Conservation (phyloP, 2,888 invertebrate genomes). For the Frankliniella fusca region DNA sequence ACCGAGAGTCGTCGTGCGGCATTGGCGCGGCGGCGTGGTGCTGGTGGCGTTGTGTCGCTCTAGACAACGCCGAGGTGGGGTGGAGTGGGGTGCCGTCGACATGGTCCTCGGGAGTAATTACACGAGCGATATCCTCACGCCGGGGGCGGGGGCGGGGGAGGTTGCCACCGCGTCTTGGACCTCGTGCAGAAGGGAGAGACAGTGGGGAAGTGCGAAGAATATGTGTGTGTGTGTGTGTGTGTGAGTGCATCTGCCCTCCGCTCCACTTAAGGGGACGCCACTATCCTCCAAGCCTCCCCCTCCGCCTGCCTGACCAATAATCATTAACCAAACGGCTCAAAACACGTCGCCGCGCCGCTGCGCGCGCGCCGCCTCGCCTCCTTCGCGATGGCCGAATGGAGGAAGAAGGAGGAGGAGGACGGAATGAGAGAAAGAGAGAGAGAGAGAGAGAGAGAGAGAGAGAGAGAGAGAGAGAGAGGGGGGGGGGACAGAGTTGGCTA, state of each 20-base stretch:
- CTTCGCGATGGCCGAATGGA: neutral
- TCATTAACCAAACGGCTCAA: constrained; percentile 16
- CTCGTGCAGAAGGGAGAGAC: neutral
- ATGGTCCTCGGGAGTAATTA: neutral
- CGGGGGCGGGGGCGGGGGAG: neutral
- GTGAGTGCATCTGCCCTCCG: constrained; percentile 3
- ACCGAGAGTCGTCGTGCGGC: no score
- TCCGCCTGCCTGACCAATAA: neutral
- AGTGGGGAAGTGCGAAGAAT: neutral
- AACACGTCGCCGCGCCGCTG: neutral
- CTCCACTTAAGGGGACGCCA: neutral
- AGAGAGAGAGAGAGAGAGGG: neutral
- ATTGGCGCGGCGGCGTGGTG: no score
- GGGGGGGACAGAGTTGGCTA: no score
- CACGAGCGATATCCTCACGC: constrained; percentile 18
- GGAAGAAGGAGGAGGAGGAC: neutral
- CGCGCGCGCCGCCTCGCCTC: no score
- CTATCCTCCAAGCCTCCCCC: no score
- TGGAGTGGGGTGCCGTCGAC: neutral
- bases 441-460: neutral
- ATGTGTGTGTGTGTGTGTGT: neutral
- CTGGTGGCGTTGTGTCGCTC: no score
- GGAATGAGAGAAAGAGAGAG: neutral
- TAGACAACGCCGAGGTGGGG: neutral
- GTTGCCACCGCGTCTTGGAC: neutral